These are phyloP conservation scores for Lamproptera curius DNA, from an alignment of 2,888 invertebrate species.

Conservation along the genomic window DNA sequence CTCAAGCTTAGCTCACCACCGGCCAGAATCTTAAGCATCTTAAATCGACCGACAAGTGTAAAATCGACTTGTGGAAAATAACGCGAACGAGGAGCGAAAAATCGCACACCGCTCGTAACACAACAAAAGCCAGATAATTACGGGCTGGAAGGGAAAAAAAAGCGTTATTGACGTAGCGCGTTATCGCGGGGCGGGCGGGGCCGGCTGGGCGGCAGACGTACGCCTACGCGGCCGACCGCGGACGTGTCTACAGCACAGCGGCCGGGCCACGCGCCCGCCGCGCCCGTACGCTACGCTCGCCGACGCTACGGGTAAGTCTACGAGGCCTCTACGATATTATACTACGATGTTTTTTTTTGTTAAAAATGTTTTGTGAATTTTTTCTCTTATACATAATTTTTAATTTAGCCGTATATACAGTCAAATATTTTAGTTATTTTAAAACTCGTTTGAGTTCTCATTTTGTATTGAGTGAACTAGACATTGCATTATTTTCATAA, in stretches of 20 bases:
- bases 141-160: slow-evolving; percentile 21
- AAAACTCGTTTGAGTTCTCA: too few species aligned
- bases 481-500: too few species aligned
- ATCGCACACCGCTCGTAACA: slow-evolving; percentile 3
- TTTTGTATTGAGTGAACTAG: too few species aligned
- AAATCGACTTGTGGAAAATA: slow-evolving; percentile 5
- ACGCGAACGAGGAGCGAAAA: not conserved
- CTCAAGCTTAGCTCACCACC: too few species aligned
- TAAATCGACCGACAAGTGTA: not conserved
- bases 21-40: not conserved
- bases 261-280: slow-evolving; percentile 76
- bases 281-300: slow-evolving; percentile 50
- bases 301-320: slow-evolving; percentile 11
- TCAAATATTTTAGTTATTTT: too few species aligned
- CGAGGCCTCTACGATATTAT: too few species aligned
- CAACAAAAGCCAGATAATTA: slow-evolving; percentile 21
- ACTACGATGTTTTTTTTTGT: too few species aligned
- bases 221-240: slow-evolving; percentile 67
- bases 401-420: too few species aligned
- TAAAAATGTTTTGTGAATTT: too few species aligned
- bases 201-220: slow-evolving; percentile 48
- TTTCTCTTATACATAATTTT: too few species aligned
- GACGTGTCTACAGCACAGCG: slow-evolving; percentile 61
- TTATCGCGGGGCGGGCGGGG: slow-evolving; percentile 31
- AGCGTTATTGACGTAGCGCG: slow-evolving; percentile 24